A percentile compares a stretch with the other conserved stretches of the same genome.
Evolutionary conservation across 2,888 invertebrate species (phyloP).

Genomic region (Sylvicola cinctus): DNA sequence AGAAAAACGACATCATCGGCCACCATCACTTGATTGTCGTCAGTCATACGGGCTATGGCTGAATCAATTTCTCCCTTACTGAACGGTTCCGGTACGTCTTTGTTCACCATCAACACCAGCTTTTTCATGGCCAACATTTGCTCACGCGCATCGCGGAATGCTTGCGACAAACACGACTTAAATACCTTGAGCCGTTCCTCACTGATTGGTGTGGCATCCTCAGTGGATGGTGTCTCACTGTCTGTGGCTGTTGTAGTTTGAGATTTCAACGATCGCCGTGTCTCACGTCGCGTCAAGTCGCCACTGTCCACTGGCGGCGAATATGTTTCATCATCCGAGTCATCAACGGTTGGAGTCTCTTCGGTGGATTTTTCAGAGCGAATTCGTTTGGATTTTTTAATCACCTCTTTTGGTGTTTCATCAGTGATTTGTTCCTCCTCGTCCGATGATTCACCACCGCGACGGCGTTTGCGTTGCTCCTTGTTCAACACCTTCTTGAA

Average conservation of each 20-base stretch:
- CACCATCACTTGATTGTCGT: constrained; percentile 82
- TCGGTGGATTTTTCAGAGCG: constrained; percentile 7
- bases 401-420: background rate
- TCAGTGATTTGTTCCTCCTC: constrained; percentile 18
- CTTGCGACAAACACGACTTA: constrained; percentile 46
- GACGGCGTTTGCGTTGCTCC: constrained; percentile 47
- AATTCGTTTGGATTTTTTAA: constrained; percentile 9
- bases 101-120: constrained; percentile 43
- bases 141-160: constrained; percentile 58
- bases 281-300: constrained; percentile 21
- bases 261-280: constrained; percentile 10
- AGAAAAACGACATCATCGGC: constrained; percentile 67
- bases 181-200: constrained; percentile 39
- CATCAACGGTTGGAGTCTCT: constrained; percentile 10
- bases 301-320: constrained; percentile 18
- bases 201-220: constrained; percentile 16
- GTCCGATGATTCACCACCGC: constrained; percentile 30
- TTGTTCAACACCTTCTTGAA: constrained; percentile 79
- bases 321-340: background rate
- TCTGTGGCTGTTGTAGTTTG: constrained; percentile 10
- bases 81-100: constrained; percentile 37
- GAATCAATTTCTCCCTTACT: constrained; percentile 47
- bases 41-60: constrained; percentile 65
- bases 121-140: constrained; percentile 49
- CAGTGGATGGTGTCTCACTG: constrained; percentile 7